phyloP scores from a whole-genome alignment of 2,797 vertebrate genomes.

The Odontamblyopus rebecca region DNA sequence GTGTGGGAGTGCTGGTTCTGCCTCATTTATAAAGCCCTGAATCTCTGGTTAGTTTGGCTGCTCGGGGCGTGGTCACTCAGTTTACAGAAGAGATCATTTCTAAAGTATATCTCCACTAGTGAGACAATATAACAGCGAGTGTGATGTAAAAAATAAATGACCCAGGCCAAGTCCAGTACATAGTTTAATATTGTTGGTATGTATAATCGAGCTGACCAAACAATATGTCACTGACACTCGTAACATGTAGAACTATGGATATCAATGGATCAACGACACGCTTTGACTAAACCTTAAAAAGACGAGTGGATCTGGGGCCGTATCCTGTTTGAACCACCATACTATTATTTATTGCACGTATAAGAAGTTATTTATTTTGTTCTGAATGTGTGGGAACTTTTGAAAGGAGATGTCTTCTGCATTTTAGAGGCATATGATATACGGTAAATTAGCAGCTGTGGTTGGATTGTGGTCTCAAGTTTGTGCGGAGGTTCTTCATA shows the following conservation, averaged over 20 bases:
- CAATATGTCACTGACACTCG: neutral
- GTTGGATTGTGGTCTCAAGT: too few relatives aligned
- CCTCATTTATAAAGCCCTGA: slow-evolving; percentile 17
- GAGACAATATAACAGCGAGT: neutral
- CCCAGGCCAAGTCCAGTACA: neutral
- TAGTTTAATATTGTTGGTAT: neutral
- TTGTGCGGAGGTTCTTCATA: too few relatives aligned
- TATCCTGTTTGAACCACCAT: too few relatives aligned
- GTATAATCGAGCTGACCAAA: neutral
- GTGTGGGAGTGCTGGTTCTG: slow-evolving; percentile 11
- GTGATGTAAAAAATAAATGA: neutral
- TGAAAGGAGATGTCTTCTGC: too few relatives aligned
- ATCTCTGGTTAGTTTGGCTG: slow-evolving; percentile 44
- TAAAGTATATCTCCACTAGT: neutral
- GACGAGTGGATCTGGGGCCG: too few relatives aligned
- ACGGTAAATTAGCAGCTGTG: too few relatives aligned
- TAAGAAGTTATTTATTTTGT: too few relatives aligned
- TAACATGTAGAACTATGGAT: neutral
- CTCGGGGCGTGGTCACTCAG: slow-evolving; percentile 10
- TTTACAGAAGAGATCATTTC: neutral
- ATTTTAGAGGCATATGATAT: too few relatives aligned
- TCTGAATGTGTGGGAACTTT: too few relatives aligned
- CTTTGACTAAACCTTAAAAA: too few relatives aligned
- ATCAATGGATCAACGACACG: too few relatives aligned
- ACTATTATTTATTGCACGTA: too few relatives aligned